phyloP scores from a whole-genome alignment of 2,797 vertebrate species.

The Gymnopithys bicolor region DNA sequence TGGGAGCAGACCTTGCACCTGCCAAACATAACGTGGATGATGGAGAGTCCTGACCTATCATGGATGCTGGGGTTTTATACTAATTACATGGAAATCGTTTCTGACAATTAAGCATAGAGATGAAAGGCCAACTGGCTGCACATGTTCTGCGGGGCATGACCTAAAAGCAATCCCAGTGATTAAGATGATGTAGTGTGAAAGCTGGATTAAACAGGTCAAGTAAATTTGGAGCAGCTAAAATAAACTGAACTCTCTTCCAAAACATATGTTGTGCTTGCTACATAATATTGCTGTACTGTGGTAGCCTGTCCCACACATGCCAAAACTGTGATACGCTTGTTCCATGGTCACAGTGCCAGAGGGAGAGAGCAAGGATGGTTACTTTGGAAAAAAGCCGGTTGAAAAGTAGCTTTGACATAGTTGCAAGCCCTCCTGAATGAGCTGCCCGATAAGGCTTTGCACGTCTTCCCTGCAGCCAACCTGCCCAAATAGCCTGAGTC shows the following conservation, averaged over 20 bases:
- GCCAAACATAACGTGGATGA: not conserved
- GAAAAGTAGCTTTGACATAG: not conserved
- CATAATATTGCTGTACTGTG: slow-evolving; percentile 27
- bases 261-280: slow-evolving; percentile 55
- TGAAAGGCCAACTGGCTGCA: slow-evolving; percentile 34
- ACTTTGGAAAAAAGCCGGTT: not conserved
- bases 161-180: slow-evolving; percentile 23
- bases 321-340: slow-evolving; percentile 43
- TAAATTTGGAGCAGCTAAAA: slow-evolving; percentile 67
- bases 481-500: not conserved
- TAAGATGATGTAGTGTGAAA: slow-evolving; percentile 62
- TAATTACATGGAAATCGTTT: slow-evolving; percentile 34
- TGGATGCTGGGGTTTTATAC: not conserved
- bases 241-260: slow-evolving; percentile 51
- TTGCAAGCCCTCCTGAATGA: not conserved
- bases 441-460: not conserved
- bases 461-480: not conserved
- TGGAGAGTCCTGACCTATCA: not conserved
- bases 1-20: not conserved
- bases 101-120: not conserved
- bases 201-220: slow-evolving; percentile 62
- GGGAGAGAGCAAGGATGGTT: not conserved
- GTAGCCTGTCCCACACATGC: slow-evolving; percentile 20
- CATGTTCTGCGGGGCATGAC: not conserved
- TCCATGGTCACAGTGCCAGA: slow-evolving; percentile 26